phyloP scores from a whole-genome alignment of 1,140 invertebrate species.

The Drosophila suzukii region DNA sequence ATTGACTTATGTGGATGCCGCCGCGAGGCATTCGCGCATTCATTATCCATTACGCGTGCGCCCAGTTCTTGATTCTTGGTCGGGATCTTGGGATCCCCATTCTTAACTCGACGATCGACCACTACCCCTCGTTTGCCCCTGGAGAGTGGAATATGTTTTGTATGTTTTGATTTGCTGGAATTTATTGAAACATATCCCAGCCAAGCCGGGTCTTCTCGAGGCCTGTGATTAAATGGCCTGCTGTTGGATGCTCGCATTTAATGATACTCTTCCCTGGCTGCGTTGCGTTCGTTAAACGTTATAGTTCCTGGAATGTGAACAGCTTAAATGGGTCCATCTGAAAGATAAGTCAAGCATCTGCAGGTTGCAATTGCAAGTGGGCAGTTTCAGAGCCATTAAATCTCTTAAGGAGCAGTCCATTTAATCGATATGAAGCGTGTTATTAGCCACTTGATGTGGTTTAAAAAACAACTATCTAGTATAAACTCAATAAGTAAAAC shows the following conservation, averaged over 20 bases:
- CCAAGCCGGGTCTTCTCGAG: conserved; percentile 14
- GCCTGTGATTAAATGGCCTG: conserved; percentile 69
- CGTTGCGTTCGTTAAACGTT: conserved; percentile 60
- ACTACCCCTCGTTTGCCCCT: conserved; percentile 4
- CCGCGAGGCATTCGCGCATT: conserved; percentile 74
- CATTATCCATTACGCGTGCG: conserved; percentile 74
- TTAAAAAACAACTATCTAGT: not conserved
- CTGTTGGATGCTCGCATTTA: conserved; percentile 57
- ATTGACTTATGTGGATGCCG: conserved; percentile 57
- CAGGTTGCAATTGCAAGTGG: conserved; percentile 42
- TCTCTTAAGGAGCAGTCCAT: conserved; percentile 7
- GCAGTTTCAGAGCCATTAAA: conserved; percentile 10
- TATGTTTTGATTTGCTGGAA: conserved; percentile 77
- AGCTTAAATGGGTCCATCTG: conserved; percentile 33
- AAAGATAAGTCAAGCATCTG: conserved; percentile 23
- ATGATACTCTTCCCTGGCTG: conserved; percentile 54
- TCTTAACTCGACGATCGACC: not conserved
- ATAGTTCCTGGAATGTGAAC: conserved; percentile 63
- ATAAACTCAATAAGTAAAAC: not conserved
- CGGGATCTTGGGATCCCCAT: conserved; percentile 9
- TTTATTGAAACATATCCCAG: conserved; percentile 78
- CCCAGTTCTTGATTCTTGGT: conserved; percentile 29
- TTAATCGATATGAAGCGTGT: conserved; percentile 21
- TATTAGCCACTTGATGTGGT: conserved; percentile 7
- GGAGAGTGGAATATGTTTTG: conserved; percentile 28